These are phyloP conservation scores for Metalampra italica DNA, from an alignment of 2,888 invertebrate species.

Conservation along the genomic window DNA sequence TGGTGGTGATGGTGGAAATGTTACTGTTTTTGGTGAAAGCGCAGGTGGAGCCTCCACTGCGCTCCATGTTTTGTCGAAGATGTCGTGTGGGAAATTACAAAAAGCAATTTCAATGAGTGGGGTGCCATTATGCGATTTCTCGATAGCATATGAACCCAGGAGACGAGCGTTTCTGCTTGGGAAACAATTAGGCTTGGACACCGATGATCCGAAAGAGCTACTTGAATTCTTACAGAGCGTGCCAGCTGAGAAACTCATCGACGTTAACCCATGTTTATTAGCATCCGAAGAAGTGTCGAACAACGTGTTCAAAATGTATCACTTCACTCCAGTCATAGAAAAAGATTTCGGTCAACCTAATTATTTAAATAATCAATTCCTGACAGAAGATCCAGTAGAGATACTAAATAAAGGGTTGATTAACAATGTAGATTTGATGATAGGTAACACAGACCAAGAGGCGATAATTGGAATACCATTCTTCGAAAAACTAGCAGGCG, in stretches of 20 bases:
- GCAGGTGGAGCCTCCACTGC: slow-evolving; percentile 36
- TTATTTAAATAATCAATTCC: slow-evolving; percentile 24
- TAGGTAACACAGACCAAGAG: slow-evolving; percentile 84
- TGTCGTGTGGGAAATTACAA: slow-evolving; percentile 44
- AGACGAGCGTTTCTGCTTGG: slow-evolving; percentile 26
- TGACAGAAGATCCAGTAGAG: slow-evolving; percentile 32
- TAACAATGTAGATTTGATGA: slow-evolving; percentile 79
- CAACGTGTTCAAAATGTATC: slow-evolving; percentile 32
- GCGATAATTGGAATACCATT: slow-evolving; percentile 39
- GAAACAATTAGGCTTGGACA: slow-evolving; percentile 25
- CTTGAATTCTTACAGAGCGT: slow-evolving; percentile 29
- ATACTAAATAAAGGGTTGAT: slow-evolving; percentile 59
- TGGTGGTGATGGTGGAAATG: slow-evolving; percentile 39
- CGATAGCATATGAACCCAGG: slow-evolving; percentile 20
- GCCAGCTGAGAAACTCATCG: slow-evolving; percentile 24
- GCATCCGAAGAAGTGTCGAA: slow-evolving; percentile 30
- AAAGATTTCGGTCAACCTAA: slow-evolving; percentile 38
- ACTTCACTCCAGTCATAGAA: slow-evolving; percentile 47
- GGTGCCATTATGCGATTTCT: slow-evolving; percentile 28
- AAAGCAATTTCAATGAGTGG: slow-evolving; percentile 48
- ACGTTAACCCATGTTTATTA: slow-evolving; percentile 19
- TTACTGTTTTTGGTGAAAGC: slow-evolving; percentile 48
- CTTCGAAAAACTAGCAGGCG: slow-evolving; percentile 14
- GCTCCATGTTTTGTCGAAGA: slow-evolving; percentile 40
- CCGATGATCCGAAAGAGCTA: slow-evolving; percentile 24